Evolutionary conservation across 2,888 invertebrate species (phyloP), one percentile per base, ranked within the genome.

Genomic region (Drosophila anceps): DNA sequence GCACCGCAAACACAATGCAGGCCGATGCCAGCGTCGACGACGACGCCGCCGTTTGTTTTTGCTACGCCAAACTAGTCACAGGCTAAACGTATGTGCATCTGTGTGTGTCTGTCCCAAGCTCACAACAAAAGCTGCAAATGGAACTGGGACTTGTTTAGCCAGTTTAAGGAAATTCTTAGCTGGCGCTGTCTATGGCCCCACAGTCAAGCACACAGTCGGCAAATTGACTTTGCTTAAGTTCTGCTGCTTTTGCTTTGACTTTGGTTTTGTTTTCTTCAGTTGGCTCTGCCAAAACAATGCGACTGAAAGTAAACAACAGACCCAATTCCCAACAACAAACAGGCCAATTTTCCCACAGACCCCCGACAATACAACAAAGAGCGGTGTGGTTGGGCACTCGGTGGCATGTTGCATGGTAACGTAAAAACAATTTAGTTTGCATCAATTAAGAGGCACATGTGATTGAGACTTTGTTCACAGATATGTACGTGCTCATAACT

Each of bases 281-380:
- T 54, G 65, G 18, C 39, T 67, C 29, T 64, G 62, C 53, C 51
- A 71, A 70, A 74, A 73, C 78, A 73, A 79, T 63, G 58, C 74
- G 70, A 73, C 76, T 67, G 78, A 87, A 84, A 88, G 90, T 81
- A 86, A 81, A 82, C 76, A 73, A 76, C 76, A 81, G 88, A 82
- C 89, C 90, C 71, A 80, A 84, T 89, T 89, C 88, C 85, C 89
- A 90, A 86, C 76, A 77, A 73, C 73, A 64, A 74, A 61, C 65
- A 50, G 54, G 31, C 46, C 66, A 60, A 58, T 69, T 72, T 69
- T 68, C 78, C 61, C 75, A 79, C 69, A 64, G 61, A 66, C 48
- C 24, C 29, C 13, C 48, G n/a, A 8, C 37, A 35, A 27, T 27
- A 9, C 27, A 2, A 9, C 44, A 27, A 24, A 27, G 9, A 8